Evolutionary conservation across 2,113 vertebrate species (phyloP), one percentile per base, ranked within the genome.

Genomic region (Bolborhynchus lineola): DNA sequence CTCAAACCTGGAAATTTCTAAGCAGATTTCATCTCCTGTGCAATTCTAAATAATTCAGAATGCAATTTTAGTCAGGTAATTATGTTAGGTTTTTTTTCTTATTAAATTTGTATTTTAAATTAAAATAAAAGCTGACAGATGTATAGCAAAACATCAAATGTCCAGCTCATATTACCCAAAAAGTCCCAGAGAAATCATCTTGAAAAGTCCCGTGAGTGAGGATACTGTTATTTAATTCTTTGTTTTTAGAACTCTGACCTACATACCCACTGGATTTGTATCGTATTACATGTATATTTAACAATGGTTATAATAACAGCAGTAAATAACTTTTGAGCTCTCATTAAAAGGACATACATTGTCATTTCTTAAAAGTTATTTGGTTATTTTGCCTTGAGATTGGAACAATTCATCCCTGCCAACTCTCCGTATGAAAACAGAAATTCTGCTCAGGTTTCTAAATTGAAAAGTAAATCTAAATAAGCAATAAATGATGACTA

Each of bases 31-130:
- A 97, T 98, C 95, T 98, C 97, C 95, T 97, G 97, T 62, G 72
- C 84, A 86, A 95, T 92, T 96, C 90, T 98, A 97, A 98, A 98
- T 98, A 98, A 98, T 98, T 98, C 96, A 98, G 59, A 89, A 88
- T 93, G 89, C 89, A 96, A 97, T 98, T 98, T 97, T 75, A 94
- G 83, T 83, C 59, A 42, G 47, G 69, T 84, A 83, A 63, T 81
- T 93, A 75, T 92, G 60, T 81, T 86, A 82, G 50, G 82, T 41
- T 96, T 84, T 94, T 97, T 97, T 93, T 87, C 80, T 86, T 83
- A 95, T 96, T 96, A 94, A 97, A 75, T 78, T 93, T 95, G 37
- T 95, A 44, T 93, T 82, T 94, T 93, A 77, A 93, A 95, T 96
- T 67, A 78, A 62, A 94, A 87, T 76, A 69, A 91, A 96, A 91